Evolutionary conservation across 1,140 invertebrate genomes (phyloP), one percentile per base, ranked within the genome.

Genomic region (Thaumatotibia leucotreta): DNA sequence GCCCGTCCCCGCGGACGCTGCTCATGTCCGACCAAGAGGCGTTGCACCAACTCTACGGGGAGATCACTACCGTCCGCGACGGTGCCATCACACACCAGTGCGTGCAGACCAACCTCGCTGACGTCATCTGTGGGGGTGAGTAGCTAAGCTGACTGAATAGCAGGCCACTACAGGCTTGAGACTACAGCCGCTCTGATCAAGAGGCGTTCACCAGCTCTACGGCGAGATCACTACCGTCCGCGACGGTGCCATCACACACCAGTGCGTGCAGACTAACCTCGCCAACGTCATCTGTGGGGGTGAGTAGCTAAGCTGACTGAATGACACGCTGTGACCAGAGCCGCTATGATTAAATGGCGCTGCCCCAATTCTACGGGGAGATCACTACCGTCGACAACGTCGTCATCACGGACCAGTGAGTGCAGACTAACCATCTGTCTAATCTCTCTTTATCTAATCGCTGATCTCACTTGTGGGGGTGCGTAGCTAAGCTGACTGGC

Each of bases 341-440:
- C 93, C 93, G n/a, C 94, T 97, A 88, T 33, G 95, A 96, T 75
- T 95, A 97, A 78, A 96, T 97, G 84, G 96, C 96, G 0, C 92
- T 97, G 75, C 95, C 95, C 35, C 93, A 95, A 67, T 94, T 97
- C 0, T 96, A 97, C 79, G 96, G 96, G 3, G 96, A 97, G 82
- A 97, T 97, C 92, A 93, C 95, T 49, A 97, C 96, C n/a, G 92
- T 96, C 49, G 91, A 96, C 69, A 96, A 97, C 84, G 96, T 96
- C 45, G 95, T 96, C 75, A 93, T 96, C 73, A 97, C 96, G 11
- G 95, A 97, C 85, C 95, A 97, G 86, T 96, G 96, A 74, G 95
- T 97, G 67, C 96, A 97, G 91, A 97, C 96, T 14, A 97, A 97
- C 91, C 91, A n/a, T n/a, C n/a, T n/a, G n/a, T n/a, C n/a, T n/a